Evolutionary conservation across 64 coral and sea anemone genomes (phyloP).

Genomic region (Dendronephthya gigantea): DNA sequence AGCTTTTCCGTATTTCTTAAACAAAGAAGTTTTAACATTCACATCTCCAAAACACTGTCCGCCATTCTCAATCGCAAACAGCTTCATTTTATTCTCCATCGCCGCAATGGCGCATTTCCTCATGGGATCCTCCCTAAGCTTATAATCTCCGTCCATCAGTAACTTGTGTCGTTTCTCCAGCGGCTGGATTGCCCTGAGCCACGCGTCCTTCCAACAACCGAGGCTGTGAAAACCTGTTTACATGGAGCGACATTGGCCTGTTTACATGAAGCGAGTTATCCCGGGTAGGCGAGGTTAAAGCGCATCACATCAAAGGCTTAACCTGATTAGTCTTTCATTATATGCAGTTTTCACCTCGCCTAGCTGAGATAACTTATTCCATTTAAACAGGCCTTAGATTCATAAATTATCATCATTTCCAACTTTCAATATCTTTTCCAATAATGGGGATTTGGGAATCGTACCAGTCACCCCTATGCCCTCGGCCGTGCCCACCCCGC

Average conservation of each 20-base stretch:
- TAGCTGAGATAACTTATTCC: neutral
- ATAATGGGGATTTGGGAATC: too few species aligned
- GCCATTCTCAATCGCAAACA: conserved; percentile 89
- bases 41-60: conserved; percentile 81
- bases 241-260: too few species aligned
- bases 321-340: too few species aligned
- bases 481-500: too few species aligned
- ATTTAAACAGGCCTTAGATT: too few species aligned
- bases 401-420: too few species aligned
- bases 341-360: too few species aligned
- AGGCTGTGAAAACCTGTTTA: conserved; percentile 64
- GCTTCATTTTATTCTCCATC: conserved; percentile 32
- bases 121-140: conserved; percentile 49
- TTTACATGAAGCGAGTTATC: too few species aligned
- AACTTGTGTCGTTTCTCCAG: conserved; percentile 57
- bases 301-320: too few species aligned
- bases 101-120: conserved; percentile 75
- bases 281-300: too few species aligned
- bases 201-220: conserved; percentile 78
- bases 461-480: too few species aligned
- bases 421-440: too few species aligned
- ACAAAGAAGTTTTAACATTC: conserved; percentile 8
- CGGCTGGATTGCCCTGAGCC: conserved; percentile 53
- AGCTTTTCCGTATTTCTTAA: conserved; percentile 54
- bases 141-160: conserved; percentile 87